phyloP scores from a whole-genome alignment of 2,113 vertebrate species.

The Antigone vipio region DNA sequence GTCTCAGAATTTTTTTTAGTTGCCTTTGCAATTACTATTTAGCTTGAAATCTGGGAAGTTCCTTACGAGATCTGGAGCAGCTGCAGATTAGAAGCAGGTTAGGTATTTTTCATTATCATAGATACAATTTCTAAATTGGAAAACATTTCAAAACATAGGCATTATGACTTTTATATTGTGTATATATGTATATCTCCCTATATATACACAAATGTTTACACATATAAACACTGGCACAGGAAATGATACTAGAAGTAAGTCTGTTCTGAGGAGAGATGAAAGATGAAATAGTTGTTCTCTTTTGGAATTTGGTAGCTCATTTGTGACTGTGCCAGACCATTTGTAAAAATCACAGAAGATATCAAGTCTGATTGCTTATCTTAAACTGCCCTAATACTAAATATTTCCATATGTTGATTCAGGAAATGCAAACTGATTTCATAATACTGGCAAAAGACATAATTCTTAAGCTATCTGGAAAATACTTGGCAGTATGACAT shows the following conservation, averaged over 20 bases:
- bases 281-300: neutral
- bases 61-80: neutral
- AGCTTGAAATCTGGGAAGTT: neutral
- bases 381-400: neutral
- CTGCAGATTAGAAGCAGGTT: neutral
- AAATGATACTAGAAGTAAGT: neutral
- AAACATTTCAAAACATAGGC: neutral
- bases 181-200: neutral
- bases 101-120: neutral
- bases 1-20: neutral
- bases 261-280: neutral
- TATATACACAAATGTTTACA: neutral
- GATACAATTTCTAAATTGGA: neutral
- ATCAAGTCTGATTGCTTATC: neutral
- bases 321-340: neutral
- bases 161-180: neutral
- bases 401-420: neutral
- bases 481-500: neutral
- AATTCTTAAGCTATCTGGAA: slow-evolving; percentile 11
- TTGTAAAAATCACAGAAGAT: neutral
- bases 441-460: neutral
- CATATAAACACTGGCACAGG: neutral
- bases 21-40: neutral
- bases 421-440: slow-evolving; percentile 24
- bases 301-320: neutral